Evolutionary conservation across 1,140 invertebrate genomes (phyloP), one percentile per base, ranked within the genome.

Genomic region (Drosophila subobscura): DNA sequence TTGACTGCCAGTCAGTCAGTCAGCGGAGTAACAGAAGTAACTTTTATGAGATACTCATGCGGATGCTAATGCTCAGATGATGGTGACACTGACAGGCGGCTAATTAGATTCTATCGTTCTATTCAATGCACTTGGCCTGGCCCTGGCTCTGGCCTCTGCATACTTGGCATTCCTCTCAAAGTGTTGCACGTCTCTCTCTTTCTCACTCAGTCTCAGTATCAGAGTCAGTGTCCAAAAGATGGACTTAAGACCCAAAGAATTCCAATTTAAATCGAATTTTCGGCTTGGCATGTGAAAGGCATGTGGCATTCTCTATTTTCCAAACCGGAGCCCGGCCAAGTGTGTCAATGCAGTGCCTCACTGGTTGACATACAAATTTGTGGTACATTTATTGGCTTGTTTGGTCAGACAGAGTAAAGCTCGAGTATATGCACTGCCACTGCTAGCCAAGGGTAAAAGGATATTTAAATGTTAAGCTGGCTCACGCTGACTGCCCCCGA

Each of bases 321-420:
- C 46, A 56, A 59, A 47, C 75, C 63, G 50, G 56, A 65, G 47
- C 46, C 65, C 57, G 66, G 50, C 75, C 83, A 88, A 88, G 66
- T 88, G 84, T 86, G 81, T 78, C 81, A 77, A 83, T 85, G 67
- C 81, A 86, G 64, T 86, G 42, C 54, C 81, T 81, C 77, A 77
- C 59, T 74, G 63, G 52, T 59, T 85, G 79, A 80, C 83, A 88
- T 86, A 88, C 83, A 88, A 70, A 85, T 85, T 85, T 86, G 83
- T 83, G 83, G 83, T 83, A 79, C 79, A 88, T 88, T 88, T 88
- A 88, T 88, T 88, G 83, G 84, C 83, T 88, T 83, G 83, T 86
- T 77, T 88, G 79, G 78, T 72, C 83, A 76, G 68, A 60, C 50
- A 27, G 5, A 57, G 23, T 27, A 47, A 6, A 23, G 49, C 14